These are phyloP conservation scores for Ctenopoma kingsleyae DNA, from an alignment of 2,797 vertebrate species.

Conservation along the genomic window DNA sequence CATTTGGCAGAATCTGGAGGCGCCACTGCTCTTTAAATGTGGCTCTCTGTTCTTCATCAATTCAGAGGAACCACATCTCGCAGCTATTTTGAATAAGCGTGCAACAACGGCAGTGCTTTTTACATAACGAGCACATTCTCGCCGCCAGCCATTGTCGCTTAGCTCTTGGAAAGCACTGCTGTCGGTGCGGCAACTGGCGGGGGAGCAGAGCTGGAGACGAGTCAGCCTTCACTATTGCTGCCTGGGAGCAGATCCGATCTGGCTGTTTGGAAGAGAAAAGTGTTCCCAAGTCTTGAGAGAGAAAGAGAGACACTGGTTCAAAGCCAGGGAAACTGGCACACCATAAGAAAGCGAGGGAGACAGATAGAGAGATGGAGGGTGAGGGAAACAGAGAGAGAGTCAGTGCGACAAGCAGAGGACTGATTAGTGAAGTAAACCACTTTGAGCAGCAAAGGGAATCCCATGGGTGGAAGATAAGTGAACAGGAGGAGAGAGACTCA, in stretches of 20 bases:
- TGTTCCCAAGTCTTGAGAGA: constrained; percentile 75
- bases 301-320: constrained; percentile 69
- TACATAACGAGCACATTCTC: constrained; percentile 67
- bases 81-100: constrained; percentile 70
- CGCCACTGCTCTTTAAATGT: constrained; percentile 44
- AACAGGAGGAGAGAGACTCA: constrained; percentile 62
- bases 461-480: constrained; percentile 74
- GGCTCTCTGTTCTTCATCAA: constrained; percentile 41
- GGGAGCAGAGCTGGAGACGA: constrained; percentile 67
- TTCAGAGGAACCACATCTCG: constrained; percentile 54
- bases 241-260: constrained; percentile 76
- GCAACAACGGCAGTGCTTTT: constrained; percentile 46
- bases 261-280: constrained; percentile 79
- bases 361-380: constrained; percentile 56
- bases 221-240: constrained; percentile 63
- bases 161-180: constrained; percentile 73
- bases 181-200: constrained; percentile 53
- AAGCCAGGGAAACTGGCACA: constrained; percentile 77
- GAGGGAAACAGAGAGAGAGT: constrained; percentile 46
- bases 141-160: constrained; percentile 68
- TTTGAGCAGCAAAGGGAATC: constrained; percentile 75
- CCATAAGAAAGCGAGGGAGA: constrained; percentile 56
- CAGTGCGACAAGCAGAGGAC: constrained; percentile 73
- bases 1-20: constrained; percentile 45
- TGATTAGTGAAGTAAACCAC: constrained; percentile 82